These are phyloP conservation scores for Lathamus discolor DNA, from an alignment of 2,113 vertebrate genomes.

Conservation along the genomic window DNA sequence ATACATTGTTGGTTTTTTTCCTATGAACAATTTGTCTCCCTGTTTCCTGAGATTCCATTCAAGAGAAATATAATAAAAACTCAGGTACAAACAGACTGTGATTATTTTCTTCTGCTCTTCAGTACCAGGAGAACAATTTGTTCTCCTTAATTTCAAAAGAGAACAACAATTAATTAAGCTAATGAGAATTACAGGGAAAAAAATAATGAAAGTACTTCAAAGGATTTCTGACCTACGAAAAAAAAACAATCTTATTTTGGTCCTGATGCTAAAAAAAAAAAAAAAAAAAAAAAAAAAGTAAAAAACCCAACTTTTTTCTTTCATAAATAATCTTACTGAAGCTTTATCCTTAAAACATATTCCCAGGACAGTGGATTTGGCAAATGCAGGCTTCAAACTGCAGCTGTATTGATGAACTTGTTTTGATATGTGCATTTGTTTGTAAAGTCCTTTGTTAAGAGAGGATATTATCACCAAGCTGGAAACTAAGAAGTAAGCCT, in stretches of 20 bases:
- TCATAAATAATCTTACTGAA: constrained; percentile 3
- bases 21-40: not conserved
- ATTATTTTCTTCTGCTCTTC: constrained; percentile 17
- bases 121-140: constrained; percentile 23
- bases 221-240: not conserved
- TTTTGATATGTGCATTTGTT: not conserved
- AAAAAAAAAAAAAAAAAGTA: not conserved
- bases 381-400: not conserved
- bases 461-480: not conserved
- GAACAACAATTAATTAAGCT: constrained; percentile 44
- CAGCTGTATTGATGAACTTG: not conserved
- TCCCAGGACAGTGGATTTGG: not conserved
- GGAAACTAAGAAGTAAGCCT: not conserved
- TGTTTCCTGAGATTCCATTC: not conserved
- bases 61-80: constrained; percentile 1
- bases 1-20: not conserved
- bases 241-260: not conserved
- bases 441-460: not conserved
- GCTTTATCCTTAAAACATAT: not conserved
- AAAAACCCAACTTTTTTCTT: not conserved
- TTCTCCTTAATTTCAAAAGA: constrained; percentile 49
- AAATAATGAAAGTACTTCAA: constrained; percentile 1
- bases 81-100: not conserved
- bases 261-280: not conserved
- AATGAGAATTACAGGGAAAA: constrained; percentile 2